Conservation (phyloP, 2,888 invertebrate genomes). For the Pseudoips prasinana region DNA sequence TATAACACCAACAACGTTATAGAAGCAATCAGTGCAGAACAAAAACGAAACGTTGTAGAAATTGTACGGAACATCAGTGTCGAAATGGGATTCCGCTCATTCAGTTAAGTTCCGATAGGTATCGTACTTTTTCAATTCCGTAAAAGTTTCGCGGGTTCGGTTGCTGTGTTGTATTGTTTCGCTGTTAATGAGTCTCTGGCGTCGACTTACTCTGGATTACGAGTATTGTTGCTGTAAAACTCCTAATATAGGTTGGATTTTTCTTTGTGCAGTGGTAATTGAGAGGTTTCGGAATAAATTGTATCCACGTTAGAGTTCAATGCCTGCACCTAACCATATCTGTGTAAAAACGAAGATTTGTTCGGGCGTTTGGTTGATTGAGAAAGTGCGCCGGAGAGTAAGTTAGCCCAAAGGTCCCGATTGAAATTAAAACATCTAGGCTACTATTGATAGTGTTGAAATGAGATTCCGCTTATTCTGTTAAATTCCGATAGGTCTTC, state of each 20-base stretch:
- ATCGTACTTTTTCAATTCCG: conserved; percentile 21
- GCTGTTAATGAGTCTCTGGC: conserved; percentile 13
- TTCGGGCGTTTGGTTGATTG: too few relatives aligned
- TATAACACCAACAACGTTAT: conserved; percentile 41
- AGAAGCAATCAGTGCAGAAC: conserved; percentile 65
- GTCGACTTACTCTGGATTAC: too few relatives aligned
- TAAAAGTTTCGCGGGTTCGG: conserved; percentile 20
- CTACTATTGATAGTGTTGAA: too few relatives aligned
- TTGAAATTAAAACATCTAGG: too few relatives aligned
- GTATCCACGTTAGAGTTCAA: too few relatives aligned
- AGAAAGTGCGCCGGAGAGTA: too few relatives aligned
- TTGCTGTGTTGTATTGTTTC: conserved; percentile 9
- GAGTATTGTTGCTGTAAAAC: not conserved
- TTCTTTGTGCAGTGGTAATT: too few relatives aligned
- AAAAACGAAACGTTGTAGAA: conserved; percentile 48
- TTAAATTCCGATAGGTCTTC: conserved; percentile 30
- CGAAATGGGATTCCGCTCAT: conserved; percentile 39
- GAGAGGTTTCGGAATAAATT: too few relatives aligned
- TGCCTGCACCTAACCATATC: too few relatives aligned
- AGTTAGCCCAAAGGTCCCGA: too few relatives aligned
- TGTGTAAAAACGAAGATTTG: too few relatives aligned
- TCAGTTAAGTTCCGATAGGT: conserved; percentile 28
- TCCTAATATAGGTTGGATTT: too few relatives aligned
- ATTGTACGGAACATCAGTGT: conserved; percentile 23
- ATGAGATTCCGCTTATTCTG: conserved; percentile 38